phyloP scores from a whole-genome alignment of 2,797 vertebrate genomes.

The Babyrousa celebensis region DNA sequence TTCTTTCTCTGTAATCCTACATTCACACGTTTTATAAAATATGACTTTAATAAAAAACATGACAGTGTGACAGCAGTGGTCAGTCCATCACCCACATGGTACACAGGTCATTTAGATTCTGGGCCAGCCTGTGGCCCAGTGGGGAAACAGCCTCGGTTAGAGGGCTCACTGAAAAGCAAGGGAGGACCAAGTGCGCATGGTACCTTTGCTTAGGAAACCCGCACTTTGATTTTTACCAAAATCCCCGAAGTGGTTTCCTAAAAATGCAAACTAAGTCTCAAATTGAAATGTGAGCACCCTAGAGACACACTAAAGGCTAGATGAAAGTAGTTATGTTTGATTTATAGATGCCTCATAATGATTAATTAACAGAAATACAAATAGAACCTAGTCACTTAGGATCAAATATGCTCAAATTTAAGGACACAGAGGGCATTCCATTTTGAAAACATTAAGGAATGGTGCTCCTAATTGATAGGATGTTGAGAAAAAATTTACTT shows the following conservation, averaged over 20 bases:
- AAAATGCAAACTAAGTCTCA: conserved; percentile 48
- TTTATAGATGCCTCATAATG: neutral
- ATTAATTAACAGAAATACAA: conserved; percentile 44
- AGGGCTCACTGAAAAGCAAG: neutral
- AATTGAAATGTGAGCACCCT: neutral
- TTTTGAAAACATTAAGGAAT: neutral
- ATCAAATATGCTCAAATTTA: neutral
- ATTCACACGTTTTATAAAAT: conserved; percentile 88
- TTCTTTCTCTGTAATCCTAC: conserved; percentile 72
- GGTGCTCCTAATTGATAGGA: neutral
- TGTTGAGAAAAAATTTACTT: neutral
- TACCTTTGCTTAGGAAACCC: neutral
- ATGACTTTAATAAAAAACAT: conserved; percentile 88
- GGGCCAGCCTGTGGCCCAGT: conserved; percentile 75
- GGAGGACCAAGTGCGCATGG: neutral
- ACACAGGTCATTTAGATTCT: conserved; percentile 51
- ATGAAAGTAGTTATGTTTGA: neutral
- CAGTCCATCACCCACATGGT: conserved; percentile 74
- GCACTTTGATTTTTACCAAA: neutral
- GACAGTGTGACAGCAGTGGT: conserved; percentile 80
- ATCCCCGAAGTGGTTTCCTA: neutral
- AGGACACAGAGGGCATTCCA: neutral
- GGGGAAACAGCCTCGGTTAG: conserved; percentile 45
- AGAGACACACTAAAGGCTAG: neutral
- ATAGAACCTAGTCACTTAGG: neutral